Conservation (phyloP, 2,797 vertebrate genomes). For the Avahi laniger region DNA sequence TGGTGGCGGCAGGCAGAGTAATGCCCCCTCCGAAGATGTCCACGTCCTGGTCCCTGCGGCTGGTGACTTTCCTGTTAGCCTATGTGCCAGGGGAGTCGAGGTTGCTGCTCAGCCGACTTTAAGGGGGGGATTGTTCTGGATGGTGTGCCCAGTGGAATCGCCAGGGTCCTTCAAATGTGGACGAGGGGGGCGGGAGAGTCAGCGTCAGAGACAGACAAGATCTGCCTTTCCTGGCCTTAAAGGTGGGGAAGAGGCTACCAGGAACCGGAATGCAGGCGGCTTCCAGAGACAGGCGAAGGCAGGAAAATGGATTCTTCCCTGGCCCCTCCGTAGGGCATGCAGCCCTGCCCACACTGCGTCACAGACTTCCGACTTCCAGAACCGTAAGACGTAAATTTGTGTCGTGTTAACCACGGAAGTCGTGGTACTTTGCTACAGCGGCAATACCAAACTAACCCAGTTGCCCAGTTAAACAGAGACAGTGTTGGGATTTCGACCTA, state of each 20-base stretch:
- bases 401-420: not conserved
- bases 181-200: not conserved
- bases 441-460: not conserved
- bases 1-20: not conserved
- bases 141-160: not conserved
- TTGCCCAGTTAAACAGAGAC: not conserved
- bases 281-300: too few relatives aligned
- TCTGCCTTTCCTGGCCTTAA: not conserved
- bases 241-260: not conserved
- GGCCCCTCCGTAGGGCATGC: not conserved
- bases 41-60: not conserved
- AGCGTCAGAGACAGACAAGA: not conserved
- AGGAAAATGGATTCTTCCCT: not conserved
- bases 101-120: not conserved
- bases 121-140: not conserved
- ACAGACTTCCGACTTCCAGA: not conserved
- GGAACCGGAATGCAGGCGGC: rapidly evolving
- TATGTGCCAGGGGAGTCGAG: rapidly evolving
- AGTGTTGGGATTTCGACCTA: not conserved
- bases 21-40: not conserved
- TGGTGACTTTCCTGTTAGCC: not conserved
- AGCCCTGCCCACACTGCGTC: not conserved
- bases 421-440: not conserved
- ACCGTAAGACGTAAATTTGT: not conserved
- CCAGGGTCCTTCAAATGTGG: not conserved